Base-by-base conservation (phyloP, 2,888 invertebrate species). In the Agapetus fuscipes region DNA sequence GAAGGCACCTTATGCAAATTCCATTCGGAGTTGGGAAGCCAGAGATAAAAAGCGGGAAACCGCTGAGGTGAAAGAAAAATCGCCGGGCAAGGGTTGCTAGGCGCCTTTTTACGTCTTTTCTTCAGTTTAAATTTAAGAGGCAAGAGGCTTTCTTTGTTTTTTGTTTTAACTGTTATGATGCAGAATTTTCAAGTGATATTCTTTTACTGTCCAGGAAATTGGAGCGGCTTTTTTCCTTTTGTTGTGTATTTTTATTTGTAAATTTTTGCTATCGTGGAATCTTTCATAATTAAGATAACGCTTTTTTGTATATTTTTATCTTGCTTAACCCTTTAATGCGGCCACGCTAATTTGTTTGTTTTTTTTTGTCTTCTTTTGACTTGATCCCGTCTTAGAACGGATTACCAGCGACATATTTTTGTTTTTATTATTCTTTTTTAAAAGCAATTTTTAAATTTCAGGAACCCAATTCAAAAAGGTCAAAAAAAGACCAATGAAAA, bases 121-220 rank as follows among this genome's bases (percentile, higher is more conserved):
- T 41, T 41, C 37, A 12, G 24, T 32, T 41, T 37, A 37, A 41
- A 37, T 25, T 40, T 30, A 30, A 40, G 31, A 36, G 37, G 28
- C 41, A 33, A 41, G 33, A 41, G 41, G 37, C 37, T 41, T 37
- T 37, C 37, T 41, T 41, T 41, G 41, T 41, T n/a, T n/a, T n/a
- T 41, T 36, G 36, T 35, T 30, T 41, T 41, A 36, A 41, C 41
- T 31, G 41, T 41, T 41, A 41, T 41, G 35, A 41, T 41, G 41
- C 31, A 26, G 30, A 41, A 41, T 36, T 41, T 41, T 36, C 32
- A 36, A 41, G 41, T 36, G 41, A 36, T 36, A 31, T 41, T 41
- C 31, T 41, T 35, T 41, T 41, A 33, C 33, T 20, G 25, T 9
- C 9, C 20, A 9, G 5, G 20, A 20, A 20, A 20, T 20, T 20